Evolutionary conservation across 2,113 vertebrate species (phyloP), one percentile per base, ranked within the genome.

Genomic region (Chauna torquata): DNA sequence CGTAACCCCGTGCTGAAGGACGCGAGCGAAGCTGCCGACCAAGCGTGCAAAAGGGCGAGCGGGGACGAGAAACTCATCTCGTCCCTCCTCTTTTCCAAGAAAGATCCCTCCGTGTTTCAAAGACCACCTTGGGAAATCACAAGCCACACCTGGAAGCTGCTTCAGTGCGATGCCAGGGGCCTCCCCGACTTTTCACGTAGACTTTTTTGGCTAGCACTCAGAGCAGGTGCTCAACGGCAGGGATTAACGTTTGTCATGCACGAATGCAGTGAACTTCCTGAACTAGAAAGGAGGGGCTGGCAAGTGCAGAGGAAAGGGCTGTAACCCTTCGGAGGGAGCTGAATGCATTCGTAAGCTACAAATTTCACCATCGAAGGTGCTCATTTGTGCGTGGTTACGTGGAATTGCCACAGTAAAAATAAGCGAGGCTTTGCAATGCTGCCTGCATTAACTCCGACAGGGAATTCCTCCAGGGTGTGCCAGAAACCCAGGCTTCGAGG

Each of bases 391-490:
- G 12, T 3, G 3, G 18, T 12, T 16, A 27, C 20, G 58, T 36
- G 52, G 52, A 55, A 11, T 61, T 64, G 38, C 75, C 58, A 28
- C 1, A 4, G 45, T 5, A 24, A 30, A 8, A 38, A 2, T 4
- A 30, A 66, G 49, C 16, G 38, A 65, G 22, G 45, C 64, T 90
- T 49, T 81, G 25, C 62, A 88, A 45, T 32, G 20, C 15, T 77
- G 30, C 80, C 44, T 24, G 57, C 86, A 79, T 81, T n/a, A 47
- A 59, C 49, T 85, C 57, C 12, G 40, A 64, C 28, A 70, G 62
- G 55, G 38, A 89, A 90, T 84, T 78, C 91, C 91, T 94, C 72
- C 72, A 89, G 86, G 84, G 89, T 94, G 90, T 94, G 93, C 84
- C 84, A 92, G 62, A 93, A 93, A 58, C 69, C 58, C 75, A 77